Conservation (phyloP, 1,140 invertebrate genomes). For the Lucilia sericata region DNA sequence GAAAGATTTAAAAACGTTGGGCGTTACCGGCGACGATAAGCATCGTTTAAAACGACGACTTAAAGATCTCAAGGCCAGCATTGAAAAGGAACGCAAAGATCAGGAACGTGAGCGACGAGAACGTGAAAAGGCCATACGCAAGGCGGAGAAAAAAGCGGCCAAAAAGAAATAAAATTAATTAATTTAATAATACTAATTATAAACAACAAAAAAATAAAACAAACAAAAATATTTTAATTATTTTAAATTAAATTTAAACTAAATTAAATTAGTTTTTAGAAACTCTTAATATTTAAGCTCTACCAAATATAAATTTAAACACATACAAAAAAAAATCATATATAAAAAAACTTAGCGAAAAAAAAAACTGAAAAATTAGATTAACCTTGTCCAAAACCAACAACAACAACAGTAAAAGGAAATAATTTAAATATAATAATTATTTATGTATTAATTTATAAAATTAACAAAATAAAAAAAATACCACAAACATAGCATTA, state of each 20-base stretch:
- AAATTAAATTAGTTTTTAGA: constrained; percentile 32
- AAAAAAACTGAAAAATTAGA: too few species aligned
- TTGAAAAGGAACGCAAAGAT: constrained; percentile 83
- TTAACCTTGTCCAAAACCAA: constrained; percentile 13
- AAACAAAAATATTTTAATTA: constrained; percentile 38
- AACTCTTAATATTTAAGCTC: constrained; percentile 7
- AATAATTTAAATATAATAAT: neutral
- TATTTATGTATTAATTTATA: constrained; percentile 15
- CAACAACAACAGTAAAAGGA: neutral
- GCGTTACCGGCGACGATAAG: constrained; percentile 84
- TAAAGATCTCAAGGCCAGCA: constrained; percentile 83
- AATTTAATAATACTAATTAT: constrained; percentile 29
- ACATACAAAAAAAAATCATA: neutral
- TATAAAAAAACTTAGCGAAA: constrained; percentile 23
- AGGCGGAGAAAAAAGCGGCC: constrained; percentile 83
- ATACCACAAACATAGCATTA: neutral
- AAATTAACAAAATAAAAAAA: constrained; percentile 16
- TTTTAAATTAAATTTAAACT: constrained; percentile 38
- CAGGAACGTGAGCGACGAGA: constrained; percentile 82
- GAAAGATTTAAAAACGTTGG: constrained; percentile 87
- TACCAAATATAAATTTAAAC: constrained; percentile 36
- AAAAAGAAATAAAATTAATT: constrained; percentile 72
- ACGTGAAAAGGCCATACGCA: constrained; percentile 79
- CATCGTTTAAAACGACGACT: constrained; percentile 87
- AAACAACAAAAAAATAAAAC: too few species aligned